phyloP scores from a whole-genome alignment of 2,888 invertebrate species.

The Cryptophagus acutangulus region DNA sequence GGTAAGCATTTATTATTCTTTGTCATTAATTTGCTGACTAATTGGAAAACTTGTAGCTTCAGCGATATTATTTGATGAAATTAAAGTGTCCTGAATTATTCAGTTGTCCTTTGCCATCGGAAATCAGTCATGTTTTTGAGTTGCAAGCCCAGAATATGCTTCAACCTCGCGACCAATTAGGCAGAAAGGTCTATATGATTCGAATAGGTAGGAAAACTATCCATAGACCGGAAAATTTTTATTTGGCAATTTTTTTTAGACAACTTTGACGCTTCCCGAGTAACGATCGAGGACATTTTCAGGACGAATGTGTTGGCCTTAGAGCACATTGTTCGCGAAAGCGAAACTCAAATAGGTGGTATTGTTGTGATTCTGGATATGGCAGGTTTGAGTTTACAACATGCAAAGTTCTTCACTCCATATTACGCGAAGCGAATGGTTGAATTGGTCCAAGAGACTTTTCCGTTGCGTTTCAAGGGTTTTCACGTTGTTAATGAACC shows the following conservation, averaged over 20 bases:
- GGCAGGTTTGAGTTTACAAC: conserved; percentile 49
- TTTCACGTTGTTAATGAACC: conserved; percentile 51
- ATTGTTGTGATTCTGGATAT: conserved; percentile 51
- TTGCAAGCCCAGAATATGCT: conserved; percentile 49
- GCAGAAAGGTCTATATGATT: conserved; percentile 47
- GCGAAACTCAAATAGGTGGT: conserved; percentile 55
- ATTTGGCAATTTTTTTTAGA: conserved; percentile 35
- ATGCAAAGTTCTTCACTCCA: conserved; percentile 51
- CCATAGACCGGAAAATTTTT: conserved; percentile 10
- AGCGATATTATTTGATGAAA: conserved; percentile 49
- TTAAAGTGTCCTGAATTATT: conserved; percentile 47
- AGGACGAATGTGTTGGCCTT: conserved; percentile 52
- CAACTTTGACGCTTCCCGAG: conserved; percentile 48
- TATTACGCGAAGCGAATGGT: conserved; percentile 48
- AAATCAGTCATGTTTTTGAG: conserved; percentile 42
- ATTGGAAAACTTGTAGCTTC: conserved; percentile 35
- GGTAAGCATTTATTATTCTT: conserved; percentile 36
- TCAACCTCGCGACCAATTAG: conserved; percentile 43
- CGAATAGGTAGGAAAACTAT: conserved; percentile 43
- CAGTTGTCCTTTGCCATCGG: conserved; percentile 43
- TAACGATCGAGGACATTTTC: conserved; percentile 51
- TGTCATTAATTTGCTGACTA: not conserved
- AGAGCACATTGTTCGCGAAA: conserved; percentile 52
- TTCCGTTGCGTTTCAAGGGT: conserved; percentile 50
- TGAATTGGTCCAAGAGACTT: conserved; percentile 51